phyloP scores from a whole-genome alignment of 2,888 invertebrate species.

The Sphecodes monilicornis region DNA sequence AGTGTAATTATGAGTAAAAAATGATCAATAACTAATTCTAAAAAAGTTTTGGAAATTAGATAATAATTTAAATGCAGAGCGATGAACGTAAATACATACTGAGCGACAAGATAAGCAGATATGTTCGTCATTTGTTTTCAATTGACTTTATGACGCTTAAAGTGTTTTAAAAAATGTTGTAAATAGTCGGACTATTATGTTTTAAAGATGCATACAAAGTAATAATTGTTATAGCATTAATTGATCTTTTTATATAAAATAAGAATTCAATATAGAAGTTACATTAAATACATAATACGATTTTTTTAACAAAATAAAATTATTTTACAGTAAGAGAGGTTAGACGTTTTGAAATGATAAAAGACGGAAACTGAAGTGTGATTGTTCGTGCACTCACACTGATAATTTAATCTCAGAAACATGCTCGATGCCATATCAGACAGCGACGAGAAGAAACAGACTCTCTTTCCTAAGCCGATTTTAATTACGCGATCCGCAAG shows the following conservation, averaged over 20 bases:
- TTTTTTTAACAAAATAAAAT: background rate
- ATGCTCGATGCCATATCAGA: conserved; percentile 4
- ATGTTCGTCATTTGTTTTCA: background rate
- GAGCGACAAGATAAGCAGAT: background rate
- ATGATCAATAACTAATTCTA: background rate
- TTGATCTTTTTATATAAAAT: background rate
- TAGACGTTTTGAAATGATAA: conserved; percentile 40
- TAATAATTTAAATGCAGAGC: background rate
- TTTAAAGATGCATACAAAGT: background rate
- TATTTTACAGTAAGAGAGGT: conserved; percentile 37
- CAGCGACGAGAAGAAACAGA: background rate
- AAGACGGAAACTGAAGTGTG: conserved; percentile 66
- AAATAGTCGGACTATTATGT: background rate
- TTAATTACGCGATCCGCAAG: background rate
- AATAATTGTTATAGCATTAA: background rate
- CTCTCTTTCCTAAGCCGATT: background rate
- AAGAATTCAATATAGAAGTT: background rate
- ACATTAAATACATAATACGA: background rate
- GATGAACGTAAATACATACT: background rate
- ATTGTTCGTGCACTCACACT: conserved; percentile 25
- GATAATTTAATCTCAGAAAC: conserved; percentile 12
- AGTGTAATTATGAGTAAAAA: background rate
- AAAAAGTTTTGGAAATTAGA: background rate
- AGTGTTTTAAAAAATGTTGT: background rate
- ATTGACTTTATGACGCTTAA: background rate